Evolutionary conservation across 2,113 vertebrate species (phyloP), one percentile per base, ranked within the genome.

Genomic region (Erpornis zantholeuca): DNA sequence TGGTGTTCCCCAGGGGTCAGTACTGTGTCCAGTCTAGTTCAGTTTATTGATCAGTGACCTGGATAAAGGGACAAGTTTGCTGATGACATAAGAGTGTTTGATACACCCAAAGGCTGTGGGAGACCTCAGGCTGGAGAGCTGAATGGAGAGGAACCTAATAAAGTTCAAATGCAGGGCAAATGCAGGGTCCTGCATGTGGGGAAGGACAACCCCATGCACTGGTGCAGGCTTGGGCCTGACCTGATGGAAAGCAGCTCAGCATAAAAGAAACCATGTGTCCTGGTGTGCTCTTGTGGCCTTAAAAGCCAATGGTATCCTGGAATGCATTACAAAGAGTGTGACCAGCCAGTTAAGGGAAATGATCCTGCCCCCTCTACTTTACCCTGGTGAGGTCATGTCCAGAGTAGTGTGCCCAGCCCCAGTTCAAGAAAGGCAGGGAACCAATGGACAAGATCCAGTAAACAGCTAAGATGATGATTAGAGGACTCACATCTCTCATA

Each of bases 401-500:
- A 28, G 22, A 45, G 28, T 11, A 38, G 33, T n/a, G 7, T 44
- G 36, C 20, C 28, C 33, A 53, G 36, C 33, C 12, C 9, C 24
- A 29, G n/a, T 17, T 54, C 56, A 63, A 47, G 47, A 69, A 45
- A 45, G 45, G 10, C 33, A 36, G 23, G 36, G 16, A 53, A 8
- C 36, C 59, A 15, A 53, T 60, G 33, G 19, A 29, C 8, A 63
- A 10, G 47, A n/a, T 61, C 12, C 10, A 20, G n/a, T 9, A 15
- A 53, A 38, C 1, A 8, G 19, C n/a, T 53, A 14, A n/a, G 19
- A 61, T 29, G 19, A 61, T 29, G 8, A 23, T 2, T 38, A 35
- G 10, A 61, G 6, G 20, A 40, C 40, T 54, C 7, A 2, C 13
- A 17, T 29, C 7, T 47, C 33, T 47, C 1, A 0, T 54, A 16